A percentile compares a stretch with the other conserved stretches of the same genome.
These are phyloP conservation scores for Exaiptasia diaphana DNA, from an alignment of 64 coral and sea anemone genomes.

Conservation along the genomic window DNA sequence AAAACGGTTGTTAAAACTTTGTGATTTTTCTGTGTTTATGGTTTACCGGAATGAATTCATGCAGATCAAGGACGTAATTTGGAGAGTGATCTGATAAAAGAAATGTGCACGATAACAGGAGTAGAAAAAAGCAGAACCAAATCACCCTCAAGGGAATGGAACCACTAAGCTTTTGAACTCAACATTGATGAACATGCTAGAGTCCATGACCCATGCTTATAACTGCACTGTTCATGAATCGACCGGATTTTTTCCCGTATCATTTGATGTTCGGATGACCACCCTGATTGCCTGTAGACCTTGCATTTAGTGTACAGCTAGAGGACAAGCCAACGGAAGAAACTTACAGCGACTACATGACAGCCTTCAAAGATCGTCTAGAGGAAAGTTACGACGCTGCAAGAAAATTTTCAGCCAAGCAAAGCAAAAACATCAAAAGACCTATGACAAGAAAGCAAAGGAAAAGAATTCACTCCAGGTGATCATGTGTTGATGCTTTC, in stretches of 20 bases:
- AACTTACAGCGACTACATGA: not conserved
- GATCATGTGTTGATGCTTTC: not conserved
- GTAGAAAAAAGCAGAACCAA: not conserved
- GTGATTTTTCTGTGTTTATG: not conserved
- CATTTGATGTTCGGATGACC: not conserved
- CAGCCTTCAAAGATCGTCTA: not conserved
- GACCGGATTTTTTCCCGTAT: not conserved
- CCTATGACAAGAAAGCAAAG: not conserved
- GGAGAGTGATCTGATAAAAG: not conserved
- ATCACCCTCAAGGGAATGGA: slow-evolving; percentile 21
- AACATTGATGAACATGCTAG: slow-evolving; percentile 10
- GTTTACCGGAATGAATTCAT: not conserved
- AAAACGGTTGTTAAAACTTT: not conserved
- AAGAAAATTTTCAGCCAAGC: not conserved
- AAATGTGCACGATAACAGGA: not conserved
- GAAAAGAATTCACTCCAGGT: not conserved
- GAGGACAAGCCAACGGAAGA: not conserved
- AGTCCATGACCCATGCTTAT: not conserved
- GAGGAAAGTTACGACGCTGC: not conserved
- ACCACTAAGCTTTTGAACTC: slow-evolving; percentile 8
- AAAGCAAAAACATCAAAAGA: not conserved
- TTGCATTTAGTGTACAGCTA: not conserved
- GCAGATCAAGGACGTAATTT: not conserved
- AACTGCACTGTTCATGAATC: not conserved
- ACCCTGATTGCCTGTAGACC: not conserved